phyloP scores from a whole-genome alignment of 2,888 invertebrate species.

The Eupeodes luniger region DNA sequence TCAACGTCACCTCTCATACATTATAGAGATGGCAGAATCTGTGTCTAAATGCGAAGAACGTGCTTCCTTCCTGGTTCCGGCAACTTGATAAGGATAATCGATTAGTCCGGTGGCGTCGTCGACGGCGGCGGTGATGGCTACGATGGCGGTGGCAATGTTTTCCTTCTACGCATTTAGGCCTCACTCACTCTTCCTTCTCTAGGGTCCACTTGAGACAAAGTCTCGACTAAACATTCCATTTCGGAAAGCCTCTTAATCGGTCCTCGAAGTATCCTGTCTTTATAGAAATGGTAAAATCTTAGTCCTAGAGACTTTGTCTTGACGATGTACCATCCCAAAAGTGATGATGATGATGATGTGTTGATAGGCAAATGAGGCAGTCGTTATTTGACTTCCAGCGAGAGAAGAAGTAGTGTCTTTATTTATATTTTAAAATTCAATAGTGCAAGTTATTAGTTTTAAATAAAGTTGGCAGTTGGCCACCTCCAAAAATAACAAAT shows the following conservation, averaged over 20 bases:
- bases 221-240: slow-evolving; percentile 21
- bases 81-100: slow-evolving; percentile 52
- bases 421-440: too few species aligned
- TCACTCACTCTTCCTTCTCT: background rate
- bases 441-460: too few species aligned
- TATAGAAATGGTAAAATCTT: slow-evolving; percentile 8
- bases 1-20: slow-evolving; percentile 7
- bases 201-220: slow-evolving; percentile 19
- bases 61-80: slow-evolving; percentile 37
- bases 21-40: slow-evolving; percentile 27
- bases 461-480: too few species aligned
- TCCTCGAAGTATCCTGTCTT: slow-evolving; percentile 11
- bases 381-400: too few species aligned
- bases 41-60: slow-evolving; percentile 16
- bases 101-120: slow-evolving; percentile 14
- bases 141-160: background rate
- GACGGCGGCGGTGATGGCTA: too few species aligned
- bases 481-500: too few species aligned
- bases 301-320: background rate
- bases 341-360: slow-evolving; percentile 40
- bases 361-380: slow-evolving; percentile 50
- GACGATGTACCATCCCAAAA: slow-evolving; percentile 3
- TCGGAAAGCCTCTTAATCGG: slow-evolving; percentile 31
- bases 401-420: too few species aligned
- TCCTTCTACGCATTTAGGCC: slow-evolving; percentile 18